phyloP scores from a whole-genome alignment of 2,797 vertebrate species.

The Babyrousa celebensis region DNA sequence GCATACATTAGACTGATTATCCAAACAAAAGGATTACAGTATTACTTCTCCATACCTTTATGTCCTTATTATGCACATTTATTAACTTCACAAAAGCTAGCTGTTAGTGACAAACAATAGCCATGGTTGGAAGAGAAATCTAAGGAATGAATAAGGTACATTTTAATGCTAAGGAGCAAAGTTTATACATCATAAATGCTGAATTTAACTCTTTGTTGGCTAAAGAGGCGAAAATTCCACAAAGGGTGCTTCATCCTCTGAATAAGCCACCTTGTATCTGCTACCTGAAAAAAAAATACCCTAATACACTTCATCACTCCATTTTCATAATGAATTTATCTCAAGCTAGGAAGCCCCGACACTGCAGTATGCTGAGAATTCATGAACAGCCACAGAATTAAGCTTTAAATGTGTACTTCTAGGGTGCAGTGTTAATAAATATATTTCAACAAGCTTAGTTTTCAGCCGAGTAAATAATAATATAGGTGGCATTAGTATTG shows the following conservation, averaged over 20 bases:
- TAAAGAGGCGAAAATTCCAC: slow-evolving; percentile 82
- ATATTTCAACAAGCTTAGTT: slow-evolving; percentile 90
- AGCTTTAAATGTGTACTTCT: slow-evolving; percentile 90
- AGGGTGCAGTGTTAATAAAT: slow-evolving; percentile 90
- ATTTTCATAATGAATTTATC: slow-evolving; percentile 79
- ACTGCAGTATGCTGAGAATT: slow-evolving; percentile 84
- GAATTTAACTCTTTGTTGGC: slow-evolving; percentile 91
- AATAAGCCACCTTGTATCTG: slow-evolving; percentile 80
- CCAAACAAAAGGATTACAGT: slow-evolving; percentile 98
- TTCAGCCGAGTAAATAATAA: slow-evolving; percentile 92
- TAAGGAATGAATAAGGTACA: slow-evolving; percentile 92
- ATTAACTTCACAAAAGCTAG: slow-evolving; percentile 96
- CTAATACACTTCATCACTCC: slow-evolving; percentile 64
- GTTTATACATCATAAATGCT: slow-evolving; percentile 91
- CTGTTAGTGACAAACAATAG: slow-evolving; percentile 95
- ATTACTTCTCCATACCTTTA: slow-evolving; percentile 98
- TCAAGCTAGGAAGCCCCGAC: slow-evolving; percentile 84
- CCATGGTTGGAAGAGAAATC: slow-evolving; percentile 92
- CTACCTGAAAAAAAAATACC: slow-evolving; percentile 78
- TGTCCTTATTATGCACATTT: slow-evolving; percentile 98
- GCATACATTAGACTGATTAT: slow-evolving; percentile 99
- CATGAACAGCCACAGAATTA: slow-evolving; percentile 89
- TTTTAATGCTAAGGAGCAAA: slow-evolving; percentile 92
- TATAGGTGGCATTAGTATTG: slow-evolving; percentile 91
- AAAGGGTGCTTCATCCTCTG: slow-evolving; percentile 65